phyloP scores from a whole-genome alignment of 2,888 invertebrate genomes.

The Trichogramma dendrolimi region DNA sequence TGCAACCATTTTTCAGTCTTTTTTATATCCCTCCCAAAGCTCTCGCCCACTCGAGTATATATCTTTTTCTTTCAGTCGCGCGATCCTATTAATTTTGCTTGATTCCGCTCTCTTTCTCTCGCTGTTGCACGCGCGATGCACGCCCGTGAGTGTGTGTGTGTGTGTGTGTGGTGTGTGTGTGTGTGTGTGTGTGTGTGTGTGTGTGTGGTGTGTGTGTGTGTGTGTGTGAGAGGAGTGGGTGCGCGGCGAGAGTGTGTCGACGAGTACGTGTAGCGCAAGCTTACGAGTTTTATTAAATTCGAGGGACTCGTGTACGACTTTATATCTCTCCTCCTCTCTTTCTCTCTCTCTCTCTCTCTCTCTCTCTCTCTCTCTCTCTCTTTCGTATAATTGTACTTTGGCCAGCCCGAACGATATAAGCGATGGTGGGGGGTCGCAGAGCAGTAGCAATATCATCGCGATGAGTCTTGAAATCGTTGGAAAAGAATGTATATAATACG shows the following conservation, averaged over 20 bases:
- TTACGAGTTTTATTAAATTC: slow-evolving; percentile 28
- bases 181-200: no score
- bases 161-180: no score
- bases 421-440: neutral
- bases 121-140: no score
- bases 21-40: neutral
- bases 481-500: neutral
- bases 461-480: slow-evolving; percentile 13
- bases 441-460: neutral
- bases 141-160: no score
- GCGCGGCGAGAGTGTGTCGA: neutral
- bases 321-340: no score
- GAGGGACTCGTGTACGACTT: slow-evolving; percentile 15
- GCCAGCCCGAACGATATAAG: no score
- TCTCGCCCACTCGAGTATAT: neutral
- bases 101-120: slow-evolving; percentile 5
- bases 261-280: neutral
- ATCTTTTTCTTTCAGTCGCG: slow-evolving; percentile 11
- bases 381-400: slow-evolving; percentile 21
- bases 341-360: no score
- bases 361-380: neutral
- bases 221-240: neutral
- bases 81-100: slow-evolving; percentile 21
- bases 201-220: no score
- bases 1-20: neutral